Conservation (phyloP, 2,888 invertebrate species). For the Eubasilissa splendida region DNA sequence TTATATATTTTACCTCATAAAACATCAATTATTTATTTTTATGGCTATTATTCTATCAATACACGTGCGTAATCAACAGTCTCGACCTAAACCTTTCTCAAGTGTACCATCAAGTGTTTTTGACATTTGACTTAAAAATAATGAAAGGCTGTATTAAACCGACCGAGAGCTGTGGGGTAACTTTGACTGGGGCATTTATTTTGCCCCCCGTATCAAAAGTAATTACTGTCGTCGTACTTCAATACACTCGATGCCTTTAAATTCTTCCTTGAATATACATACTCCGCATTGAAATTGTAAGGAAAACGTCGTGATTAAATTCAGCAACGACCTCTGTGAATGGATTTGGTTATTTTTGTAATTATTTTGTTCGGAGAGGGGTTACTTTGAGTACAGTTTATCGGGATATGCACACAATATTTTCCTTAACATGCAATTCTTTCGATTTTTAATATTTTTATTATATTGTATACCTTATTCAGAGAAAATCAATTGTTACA, state of each 20-base stretch:
- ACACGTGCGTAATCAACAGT: conserved; percentile 25
- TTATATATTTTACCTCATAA: too few species aligned
- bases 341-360: conserved; percentile 44
- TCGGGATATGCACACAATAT: neutral
- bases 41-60: neutral
- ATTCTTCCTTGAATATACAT: conserved; percentile 39
- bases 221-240: conserved; percentile 56
- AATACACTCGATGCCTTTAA: conserved; percentile 49
- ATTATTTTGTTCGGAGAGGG: conserved; percentile 42
- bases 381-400: conserved; percentile 5
- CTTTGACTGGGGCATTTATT: conserved; percentile 52
- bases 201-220: conserved; percentile 56
- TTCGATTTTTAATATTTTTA: too few species aligned
- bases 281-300: conserved; percentile 45
- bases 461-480: too few species aligned
- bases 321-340: conserved; percentile 44
- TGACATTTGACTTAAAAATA: conserved; percentile 42
- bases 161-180: conserved; percentile 33
- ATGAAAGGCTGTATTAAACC: conserved; percentile 39
- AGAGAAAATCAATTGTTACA: too few species aligned
- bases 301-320: conserved; percentile 56
- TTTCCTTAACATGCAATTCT: too few species aligned
- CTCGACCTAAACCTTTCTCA: conserved; percentile 13
- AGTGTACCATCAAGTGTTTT: conserved; percentile 37
- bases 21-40: too few species aligned